These are phyloP conservation scores for Corbicula japonica DNA, from an alignment of 2,888 invertebrate genomes.

Conservation along the genomic window DNA sequence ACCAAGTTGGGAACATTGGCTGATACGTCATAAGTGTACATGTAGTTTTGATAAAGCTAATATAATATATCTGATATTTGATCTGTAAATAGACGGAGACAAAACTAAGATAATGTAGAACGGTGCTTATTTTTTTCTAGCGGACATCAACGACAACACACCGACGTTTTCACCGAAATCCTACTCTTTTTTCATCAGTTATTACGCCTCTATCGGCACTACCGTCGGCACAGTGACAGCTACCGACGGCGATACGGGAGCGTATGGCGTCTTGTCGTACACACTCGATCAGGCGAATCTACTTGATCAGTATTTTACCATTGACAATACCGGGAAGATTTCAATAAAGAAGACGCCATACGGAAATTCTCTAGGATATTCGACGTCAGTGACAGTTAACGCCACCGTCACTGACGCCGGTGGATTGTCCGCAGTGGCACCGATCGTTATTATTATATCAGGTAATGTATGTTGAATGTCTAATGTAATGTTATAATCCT, in stretches of 20 bases:
- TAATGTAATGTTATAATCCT: too few relatives aligned
- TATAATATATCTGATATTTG: too few relatives aligned
- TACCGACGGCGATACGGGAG: constrained; percentile 53
- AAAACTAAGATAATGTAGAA: too few relatives aligned
- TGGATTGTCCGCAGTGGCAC: constrained; percentile 1
- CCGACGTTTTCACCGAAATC: constrained; percentile 62
- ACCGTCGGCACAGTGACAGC: too few relatives aligned
- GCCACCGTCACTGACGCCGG: constrained; percentile 23
- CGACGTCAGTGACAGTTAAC: constrained; percentile 1
- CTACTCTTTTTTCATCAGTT: constrained; percentile 43
- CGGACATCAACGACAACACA: constrained; percentile 54
- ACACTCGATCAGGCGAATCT: constrained; percentile 44
- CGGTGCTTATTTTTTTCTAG: too few relatives aligned
- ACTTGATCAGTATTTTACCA: constrained; percentile 37
- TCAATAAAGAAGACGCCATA: constrained; percentile 31
- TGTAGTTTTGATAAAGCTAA: too few relatives aligned
- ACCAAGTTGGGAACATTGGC: too few relatives aligned
- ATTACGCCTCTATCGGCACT: constrained; percentile 42
- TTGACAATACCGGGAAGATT: constrained; percentile 41
- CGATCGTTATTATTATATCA: constrained; percentile 21
- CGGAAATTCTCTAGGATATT: constrained; percentile 11
- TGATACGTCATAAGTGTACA: too few relatives aligned
- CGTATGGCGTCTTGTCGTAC: constrained; percentile 36
- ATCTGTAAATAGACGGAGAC: too few relatives aligned
- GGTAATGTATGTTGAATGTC: too few relatives aligned